Conservation (phyloP, 2,797 vertebrate genomes). For the Lithobates pipiens region DNA sequence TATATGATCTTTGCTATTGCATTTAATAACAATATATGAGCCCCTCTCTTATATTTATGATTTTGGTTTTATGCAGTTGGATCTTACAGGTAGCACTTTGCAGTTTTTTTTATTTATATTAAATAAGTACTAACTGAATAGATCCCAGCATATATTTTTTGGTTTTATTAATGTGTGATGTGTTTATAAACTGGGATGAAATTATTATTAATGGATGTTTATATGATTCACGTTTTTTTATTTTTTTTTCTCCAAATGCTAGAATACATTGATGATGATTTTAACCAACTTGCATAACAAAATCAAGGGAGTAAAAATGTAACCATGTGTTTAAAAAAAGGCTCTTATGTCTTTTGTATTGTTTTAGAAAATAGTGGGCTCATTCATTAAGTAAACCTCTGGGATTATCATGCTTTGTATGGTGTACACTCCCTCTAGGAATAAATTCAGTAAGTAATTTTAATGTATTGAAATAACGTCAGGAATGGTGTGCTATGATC, state of each 20-base stretch:
- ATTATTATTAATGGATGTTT: too few relatives aligned
- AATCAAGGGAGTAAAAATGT: too few relatives aligned
- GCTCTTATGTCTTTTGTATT: too few relatives aligned
- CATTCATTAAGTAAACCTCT: too few relatives aligned
- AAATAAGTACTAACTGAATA: background rate
- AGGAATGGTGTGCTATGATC: background rate
- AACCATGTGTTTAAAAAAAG: too few relatives aligned
- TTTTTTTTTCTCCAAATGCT: too few relatives aligned
- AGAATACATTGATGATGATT: too few relatives aligned
- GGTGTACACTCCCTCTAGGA: conserved; percentile 11
- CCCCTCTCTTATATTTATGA: too few relatives aligned
- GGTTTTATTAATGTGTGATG: background rate
- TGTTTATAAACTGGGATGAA: too few relatives aligned
- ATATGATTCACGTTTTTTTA: too few relatives aligned
- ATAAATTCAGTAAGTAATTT: background rate
- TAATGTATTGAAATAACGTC: background rate
- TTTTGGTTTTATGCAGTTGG: background rate
- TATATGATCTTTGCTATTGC: background rate
- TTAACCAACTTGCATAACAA: too few relatives aligned
- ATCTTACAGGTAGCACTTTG: background rate
- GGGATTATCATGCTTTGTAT: background rate
- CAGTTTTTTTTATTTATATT: background rate
- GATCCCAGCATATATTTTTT: background rate
- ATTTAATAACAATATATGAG: background rate
- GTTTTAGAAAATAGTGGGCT: too few relatives aligned